Percentiles rank a stretch among this genome's conserved stretches.
phyloP scores from a whole-genome alignment of 2,888 invertebrate genomes.

The Cheilosia impressa region DNA sequence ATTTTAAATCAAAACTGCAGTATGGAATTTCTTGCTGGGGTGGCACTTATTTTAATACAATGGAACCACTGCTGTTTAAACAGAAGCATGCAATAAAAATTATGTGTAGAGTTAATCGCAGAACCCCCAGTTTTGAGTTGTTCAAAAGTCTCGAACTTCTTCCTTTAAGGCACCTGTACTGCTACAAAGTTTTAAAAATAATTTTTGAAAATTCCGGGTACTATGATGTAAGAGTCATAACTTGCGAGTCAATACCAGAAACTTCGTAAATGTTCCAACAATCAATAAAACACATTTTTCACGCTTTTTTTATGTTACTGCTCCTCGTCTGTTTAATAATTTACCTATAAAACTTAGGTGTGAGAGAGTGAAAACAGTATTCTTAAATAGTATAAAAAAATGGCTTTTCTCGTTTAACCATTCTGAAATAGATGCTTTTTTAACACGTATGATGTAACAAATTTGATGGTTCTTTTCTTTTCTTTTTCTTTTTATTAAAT shows the following conservation, averaged over 20 bases:
- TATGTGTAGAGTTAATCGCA: conserved; percentile 19
- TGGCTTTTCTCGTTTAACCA: conserved; percentile 5
- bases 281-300: conserved; percentile 5
- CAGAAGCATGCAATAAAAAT: conserved; percentile 24
- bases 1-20: background rate
- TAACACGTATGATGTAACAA: background rate
- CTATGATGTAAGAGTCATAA: conserved; percentile 11
- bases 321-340: conserved; percentile 10
- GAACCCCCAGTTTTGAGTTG: conserved; percentile 11
- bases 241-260: background rate
- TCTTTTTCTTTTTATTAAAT: no score
- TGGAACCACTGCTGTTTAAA: background rate
- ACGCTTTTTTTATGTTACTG: conserved; percentile 13
- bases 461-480: no score
- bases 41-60: background rate
- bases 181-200: conserved; percentile 17
- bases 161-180: conserved; percentile 10
- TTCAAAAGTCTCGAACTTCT: conserved; percentile 11
- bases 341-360: conserved; percentile 14
- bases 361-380: conserved; percentile 22
- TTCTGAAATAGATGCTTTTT: conserved; percentile 11
- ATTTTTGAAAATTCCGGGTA: conserved; percentile 35
- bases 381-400: conserved; percentile 23
- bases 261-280: background rate
- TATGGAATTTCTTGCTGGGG: conserved; percentile 21